These are phyloP conservation scores for Alligator mississippiensis DNA, from an alignment of 2,113 vertebrate species.

Conservation along the genomic window DNA sequence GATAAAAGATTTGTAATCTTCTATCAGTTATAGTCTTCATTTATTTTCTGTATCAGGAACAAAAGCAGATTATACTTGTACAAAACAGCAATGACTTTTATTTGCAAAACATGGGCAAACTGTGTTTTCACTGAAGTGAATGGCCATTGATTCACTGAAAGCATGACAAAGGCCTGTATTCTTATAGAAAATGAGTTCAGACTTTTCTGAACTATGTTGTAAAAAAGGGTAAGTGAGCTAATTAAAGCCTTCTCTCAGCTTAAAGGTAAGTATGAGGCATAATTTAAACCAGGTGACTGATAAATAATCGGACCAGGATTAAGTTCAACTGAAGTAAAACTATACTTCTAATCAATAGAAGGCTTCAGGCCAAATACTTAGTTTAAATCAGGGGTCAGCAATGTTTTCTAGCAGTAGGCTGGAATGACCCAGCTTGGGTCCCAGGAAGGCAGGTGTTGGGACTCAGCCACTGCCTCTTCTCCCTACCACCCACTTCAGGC, in stretches of 20 bases:
- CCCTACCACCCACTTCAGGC: no score
- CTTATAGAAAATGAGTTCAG: neutral
- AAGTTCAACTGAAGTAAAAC: neutral
- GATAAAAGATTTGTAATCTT: neutral
- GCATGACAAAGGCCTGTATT: neutral
- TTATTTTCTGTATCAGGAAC: neutral
- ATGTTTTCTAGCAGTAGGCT: no score
- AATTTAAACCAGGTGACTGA: slow-evolving; percentile 19
- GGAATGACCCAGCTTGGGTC: no score
- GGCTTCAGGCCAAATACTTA: neutral
- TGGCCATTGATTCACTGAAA: neutral
- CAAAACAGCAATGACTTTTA: neutral
- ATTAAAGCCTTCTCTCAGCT: neutral
- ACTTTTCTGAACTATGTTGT: neutral
- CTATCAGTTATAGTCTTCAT: neutral
- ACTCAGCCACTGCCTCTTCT: no score
- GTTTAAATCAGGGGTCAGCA: no score
- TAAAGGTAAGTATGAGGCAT: slow-evolving; percentile 13
- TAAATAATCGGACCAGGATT: neutral
- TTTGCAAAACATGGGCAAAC: accelerated
- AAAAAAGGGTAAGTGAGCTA: neutral
- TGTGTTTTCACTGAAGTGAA: neutral
- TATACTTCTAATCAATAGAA: neutral
- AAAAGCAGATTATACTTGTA: neutral
- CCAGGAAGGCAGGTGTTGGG: no score